A percentile compares a stretch with the other conserved stretches of the same genome.
Evolutionary conservation across 2,113 vertebrate genomes (phyloP).

Genomic region (Nothocercus julius): DNA sequence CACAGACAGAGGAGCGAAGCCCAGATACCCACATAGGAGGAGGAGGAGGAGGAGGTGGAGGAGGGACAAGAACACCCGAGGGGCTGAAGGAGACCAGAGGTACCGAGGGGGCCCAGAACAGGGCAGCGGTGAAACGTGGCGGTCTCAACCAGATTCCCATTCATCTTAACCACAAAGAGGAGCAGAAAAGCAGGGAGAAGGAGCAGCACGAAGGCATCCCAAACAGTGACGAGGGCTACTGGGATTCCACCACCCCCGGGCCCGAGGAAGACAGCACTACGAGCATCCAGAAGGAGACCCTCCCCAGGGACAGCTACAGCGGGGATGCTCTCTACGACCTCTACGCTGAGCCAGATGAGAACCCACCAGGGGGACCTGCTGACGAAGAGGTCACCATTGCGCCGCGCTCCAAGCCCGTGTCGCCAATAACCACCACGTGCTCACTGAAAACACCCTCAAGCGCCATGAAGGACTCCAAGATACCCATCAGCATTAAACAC

Average conservation of each 20-base stretch:
- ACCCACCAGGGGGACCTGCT: conserved; percentile 58
- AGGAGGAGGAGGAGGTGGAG: conserved; percentile 43
- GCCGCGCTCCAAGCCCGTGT: conserved; percentile 82
- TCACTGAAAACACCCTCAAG: conserved; percentile 80
- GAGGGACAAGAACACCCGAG: conserved; percentile 69
- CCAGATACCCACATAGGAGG: not conserved
- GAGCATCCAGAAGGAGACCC: conserved; percentile 76
- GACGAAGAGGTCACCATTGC: conserved; percentile 76
- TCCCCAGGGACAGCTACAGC: conserved; percentile 81
- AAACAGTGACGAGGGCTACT: conserved; percentile 92
- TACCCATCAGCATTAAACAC: conserved; percentile 92
- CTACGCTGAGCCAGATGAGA: conserved; percentile 82
- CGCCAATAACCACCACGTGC: conserved; percentile 75
- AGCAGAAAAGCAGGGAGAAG: conserved; percentile 78
- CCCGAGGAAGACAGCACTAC: conserved; percentile 78
- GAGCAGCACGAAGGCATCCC: conserved; percentile 84
- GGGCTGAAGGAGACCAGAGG: conserved; percentile 78
- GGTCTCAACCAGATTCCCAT: conserved; percentile 71
- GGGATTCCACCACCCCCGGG: conserved; percentile 92
- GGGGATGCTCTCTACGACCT: conserved; percentile 87
- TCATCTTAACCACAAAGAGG: conserved; percentile 79
- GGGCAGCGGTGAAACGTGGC: conserved; percentile 67
- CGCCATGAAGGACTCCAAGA: conserved; percentile 89
- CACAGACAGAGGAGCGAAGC: conserved; percentile 79
- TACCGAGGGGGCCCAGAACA: conserved; percentile 74